These are phyloP conservation scores for Herminia tarsipennalis DNA, from an alignment of 2,888 invertebrate species.

Conservation along the genomic window DNA sequence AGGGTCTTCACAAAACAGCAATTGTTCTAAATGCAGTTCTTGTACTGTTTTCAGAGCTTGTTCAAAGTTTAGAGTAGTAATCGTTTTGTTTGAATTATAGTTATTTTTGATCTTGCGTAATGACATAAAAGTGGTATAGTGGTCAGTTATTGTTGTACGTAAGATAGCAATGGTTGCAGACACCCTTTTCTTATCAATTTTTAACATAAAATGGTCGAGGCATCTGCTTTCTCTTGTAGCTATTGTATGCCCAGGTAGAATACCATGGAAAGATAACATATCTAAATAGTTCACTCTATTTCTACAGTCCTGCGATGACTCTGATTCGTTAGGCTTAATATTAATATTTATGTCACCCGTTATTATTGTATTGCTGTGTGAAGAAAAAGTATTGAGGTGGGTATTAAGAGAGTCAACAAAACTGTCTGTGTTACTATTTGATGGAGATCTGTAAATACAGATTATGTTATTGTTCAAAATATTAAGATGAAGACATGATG, in stretches of 20 bases:
- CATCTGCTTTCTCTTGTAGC: too few species aligned
- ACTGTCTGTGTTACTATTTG: conserved; percentile 16
- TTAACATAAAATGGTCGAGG: too few species aligned
- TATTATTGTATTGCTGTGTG: conserved; percentile 32
- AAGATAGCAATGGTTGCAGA: conserved; percentile 14
- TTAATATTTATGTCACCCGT: conserved; percentile 44
- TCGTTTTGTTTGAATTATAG: background rate
- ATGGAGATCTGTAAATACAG: too few species aligned
- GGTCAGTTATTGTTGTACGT: conserved; percentile 19
- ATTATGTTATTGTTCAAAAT: conserved; percentile 15
- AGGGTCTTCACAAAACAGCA: conserved; percentile 6
- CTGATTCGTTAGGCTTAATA: conserved; percentile 12
- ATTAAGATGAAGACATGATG: conserved; percentile 27
- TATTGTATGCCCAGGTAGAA: too few species aligned
- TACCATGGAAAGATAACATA: too few species aligned
- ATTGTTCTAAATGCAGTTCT: conserved; percentile 13
- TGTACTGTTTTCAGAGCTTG: too few species aligned
- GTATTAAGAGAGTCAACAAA: conserved; percentile 29
- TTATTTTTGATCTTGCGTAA: conserved; percentile 7
- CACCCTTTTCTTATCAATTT: conserved; percentile 9
- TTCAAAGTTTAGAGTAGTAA: too few species aligned
- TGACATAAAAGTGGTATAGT: conserved; percentile 6
- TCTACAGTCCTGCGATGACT: conserved; percentile 20
- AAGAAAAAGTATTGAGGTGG: too few species aligned
- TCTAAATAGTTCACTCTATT: too few species aligned